Base-by-base conservation (phyloP, 2,113 vertebrate genomes). In the Heterochromis multidens region DNA sequence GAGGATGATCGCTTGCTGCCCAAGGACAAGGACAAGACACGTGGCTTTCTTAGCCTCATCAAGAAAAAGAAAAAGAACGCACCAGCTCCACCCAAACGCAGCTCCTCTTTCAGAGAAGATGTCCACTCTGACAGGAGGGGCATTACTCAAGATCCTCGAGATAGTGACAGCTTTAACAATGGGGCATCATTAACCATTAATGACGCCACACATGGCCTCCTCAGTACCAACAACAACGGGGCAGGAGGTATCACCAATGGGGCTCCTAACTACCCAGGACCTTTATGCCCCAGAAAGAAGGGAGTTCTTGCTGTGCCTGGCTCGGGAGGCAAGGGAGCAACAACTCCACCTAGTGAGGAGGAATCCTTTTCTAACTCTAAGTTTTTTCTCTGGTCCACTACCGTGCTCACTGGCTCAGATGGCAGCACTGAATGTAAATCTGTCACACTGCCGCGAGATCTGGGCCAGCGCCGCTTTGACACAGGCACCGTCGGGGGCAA, bases 41-140 rank as follows among this genome's bases (percentile, higher is more conserved):
- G 98, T 86, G 91, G 98, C 61, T 97, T 99, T 84, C 97, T 97
- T 1, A 97, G 96, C 84, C 96, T 98, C 82, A 99, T 99, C 89
- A 99, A 98, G 95, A 99, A 98, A 93, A 99, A 99, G 96, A 99
- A 98, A 89, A 99, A 98, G 83, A 98, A 96, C 0, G 98, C 98
- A 0, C 98, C 99, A 0, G 94, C 97, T 0, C 98, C 99, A 0
- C 99, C 99, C 0, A 99, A 98, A 79, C 97, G 99, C 80, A 99
- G 98, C 96, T 99, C 98, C 56, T 99, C 98, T 65, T 99, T 99
- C 95, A 94, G 97, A 40, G 98, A 99, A 81, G 98, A 98, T 0
- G 82, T 96, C 23, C 97, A 95, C 40, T 23, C 91, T 0, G 97
- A 98, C 7, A 96, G 96, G 87, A 90, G 91, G 1, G 91, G 86